Evolutionary conservation across 92 coral and sea anemone genomes (phyloP), one percentile per base, ranked within the genome.

Genomic region (Plumapathes pennacea): DNA sequence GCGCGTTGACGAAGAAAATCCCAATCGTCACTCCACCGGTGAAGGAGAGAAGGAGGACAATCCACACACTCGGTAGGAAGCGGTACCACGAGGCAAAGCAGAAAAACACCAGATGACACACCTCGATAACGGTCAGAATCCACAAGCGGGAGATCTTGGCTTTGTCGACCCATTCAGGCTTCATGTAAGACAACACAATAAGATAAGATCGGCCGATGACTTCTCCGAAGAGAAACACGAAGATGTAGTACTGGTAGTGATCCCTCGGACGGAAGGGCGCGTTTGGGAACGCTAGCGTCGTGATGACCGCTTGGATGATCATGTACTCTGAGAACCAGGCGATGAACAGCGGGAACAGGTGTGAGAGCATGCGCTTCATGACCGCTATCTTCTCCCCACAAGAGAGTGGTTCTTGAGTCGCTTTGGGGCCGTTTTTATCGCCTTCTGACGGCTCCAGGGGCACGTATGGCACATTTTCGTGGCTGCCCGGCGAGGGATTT

Each of bases 251-350:
- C 50, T 87, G 95, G 38, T 87, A 87, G 38, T 87, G 95, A 62
- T 87, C 95, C 30, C 95, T 82, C 34, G 95, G 95, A 46, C 89
- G 57, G 68, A 87, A 87, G 3, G 95, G 89, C 0, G 95, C 89
- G 60, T 82, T 77, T 14, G 85, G 74, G 48, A 83, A 87, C 26
- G 95, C 88, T 34, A 87, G 29, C 23, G 95, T 87, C 20, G 95
- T 87, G 14, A 83, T 53, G 39, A 87, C 95, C 2, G 95, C 71
- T 49, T 87, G 89, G 13, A 87, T 87, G 22, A 77, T 83, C 60
- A 77, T 60, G 26, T 87, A 87, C 43, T 87, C 95, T 21, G 95
- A 82, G 56, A 82, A 62, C 95, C 95, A 87, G 29, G 95, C 95
- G 22, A 74, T 54, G 19, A 64, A 82, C 20, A 87, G 61, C 18